These are phyloP conservation scores for Carpatolechia fugitivella DNA, from an alignment of 2,888 invertebrate genomes.

Conservation along the genomic window DNA sequence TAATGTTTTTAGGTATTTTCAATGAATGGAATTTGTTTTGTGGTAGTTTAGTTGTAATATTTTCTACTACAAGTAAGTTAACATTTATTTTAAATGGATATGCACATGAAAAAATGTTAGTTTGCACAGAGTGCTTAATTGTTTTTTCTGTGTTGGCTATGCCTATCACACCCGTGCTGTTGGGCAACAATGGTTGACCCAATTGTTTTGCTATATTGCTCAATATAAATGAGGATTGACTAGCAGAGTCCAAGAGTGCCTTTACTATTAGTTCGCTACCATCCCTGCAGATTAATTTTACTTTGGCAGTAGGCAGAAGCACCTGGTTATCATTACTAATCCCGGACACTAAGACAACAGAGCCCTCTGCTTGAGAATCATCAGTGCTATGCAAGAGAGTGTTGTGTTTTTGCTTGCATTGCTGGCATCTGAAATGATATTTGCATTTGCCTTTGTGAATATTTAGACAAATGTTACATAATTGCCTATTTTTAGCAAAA, in stretches of 20 bases:
- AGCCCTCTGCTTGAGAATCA: no score
- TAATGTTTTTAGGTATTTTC: background rate
- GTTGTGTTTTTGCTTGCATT: background rate
- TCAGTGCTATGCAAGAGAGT: background rate
- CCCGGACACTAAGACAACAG: background rate
- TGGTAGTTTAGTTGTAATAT: conserved; percentile 1
- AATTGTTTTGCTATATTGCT: background rate
- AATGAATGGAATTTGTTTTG: background rate
- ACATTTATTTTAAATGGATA: background rate
- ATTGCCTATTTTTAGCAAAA: background rate
- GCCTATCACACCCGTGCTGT: background rate
- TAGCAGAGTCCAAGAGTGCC: background rate
- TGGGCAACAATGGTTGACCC: background rate
- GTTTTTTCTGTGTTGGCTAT: background rate
- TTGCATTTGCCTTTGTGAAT: background rate
- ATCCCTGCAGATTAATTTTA: background rate
- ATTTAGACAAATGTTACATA: background rate
- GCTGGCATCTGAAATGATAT: background rate
- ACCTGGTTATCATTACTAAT: background rate
- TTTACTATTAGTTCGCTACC: background rate
- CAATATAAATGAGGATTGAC: background rate
- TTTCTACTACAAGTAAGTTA: background rate
- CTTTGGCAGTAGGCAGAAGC: background rate
- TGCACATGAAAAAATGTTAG: background rate
- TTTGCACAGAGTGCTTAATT: background rate